phyloP scores from a whole-genome alignment of 2,797 vertebrate genomes.

The Cygnus olor region DNA sequence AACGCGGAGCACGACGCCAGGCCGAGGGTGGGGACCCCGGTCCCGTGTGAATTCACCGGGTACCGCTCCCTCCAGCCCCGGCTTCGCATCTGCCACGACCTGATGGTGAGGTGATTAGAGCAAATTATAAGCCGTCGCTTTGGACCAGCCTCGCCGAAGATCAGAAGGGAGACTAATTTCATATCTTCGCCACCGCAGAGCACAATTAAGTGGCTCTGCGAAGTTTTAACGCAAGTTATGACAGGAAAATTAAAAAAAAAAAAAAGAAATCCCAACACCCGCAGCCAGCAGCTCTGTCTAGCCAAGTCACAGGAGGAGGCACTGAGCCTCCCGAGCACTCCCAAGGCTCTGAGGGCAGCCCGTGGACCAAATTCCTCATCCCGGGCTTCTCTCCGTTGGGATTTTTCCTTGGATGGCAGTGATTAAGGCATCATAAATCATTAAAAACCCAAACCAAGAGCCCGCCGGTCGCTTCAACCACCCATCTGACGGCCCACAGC shows the following conservation, averaged over 20 bases:
- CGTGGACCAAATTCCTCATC: background rate
- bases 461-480: background rate
- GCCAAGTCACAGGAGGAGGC: rapidly evolving
- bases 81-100: background rate
- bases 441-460: background rate
- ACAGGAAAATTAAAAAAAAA: conserved; percentile 16
- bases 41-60: background rate
- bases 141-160: conserved; percentile 9
- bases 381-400: background rate
- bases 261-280: background rate
- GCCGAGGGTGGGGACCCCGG: background rate
- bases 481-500: background rate
- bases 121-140: conserved; percentile 5
- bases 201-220: conserved; percentile 38
- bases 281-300: background rate
- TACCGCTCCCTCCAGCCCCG: background rate
- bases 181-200: conserved; percentile 29
- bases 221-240: conserved; percentile 30
- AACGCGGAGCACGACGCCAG: rapidly evolving
- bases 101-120: conserved; percentile 9
- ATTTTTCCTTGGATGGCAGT: background rate
- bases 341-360: background rate
- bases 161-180: conserved; percentile 46
- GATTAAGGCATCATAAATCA: conserved; percentile 11
- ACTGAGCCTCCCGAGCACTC: rapidly evolving